Evolutionary conservation across 2,888 invertebrate genomes (phyloP).

Genomic region (Drosophila setosimentum): DNA sequence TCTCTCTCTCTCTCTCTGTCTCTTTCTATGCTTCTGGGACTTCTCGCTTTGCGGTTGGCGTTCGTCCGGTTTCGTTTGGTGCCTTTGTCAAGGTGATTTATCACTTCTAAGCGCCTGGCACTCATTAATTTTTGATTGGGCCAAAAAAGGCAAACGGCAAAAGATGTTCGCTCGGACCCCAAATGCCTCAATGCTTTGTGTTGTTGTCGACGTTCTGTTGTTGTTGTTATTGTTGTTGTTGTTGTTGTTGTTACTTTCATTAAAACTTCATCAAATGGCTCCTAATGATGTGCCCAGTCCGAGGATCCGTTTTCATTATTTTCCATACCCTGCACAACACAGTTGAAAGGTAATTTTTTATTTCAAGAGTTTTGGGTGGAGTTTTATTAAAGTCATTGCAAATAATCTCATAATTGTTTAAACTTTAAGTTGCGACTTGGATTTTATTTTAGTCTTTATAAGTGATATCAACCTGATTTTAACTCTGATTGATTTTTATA

Average conservation of each 20-base stretch:
- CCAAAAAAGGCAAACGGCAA: constrained; percentile 69
- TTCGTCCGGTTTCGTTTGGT: constrained; percentile 18
- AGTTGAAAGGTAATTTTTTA: constrained; percentile 1
- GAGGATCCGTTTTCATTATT: constrained; percentile 25
- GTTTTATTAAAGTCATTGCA: background rate
- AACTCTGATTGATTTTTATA: background rate
- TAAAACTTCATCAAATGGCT: constrained; percentile 77
- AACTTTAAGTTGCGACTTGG: background rate
- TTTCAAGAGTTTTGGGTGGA: background rate
- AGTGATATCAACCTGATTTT: background rate
- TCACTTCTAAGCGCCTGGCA: constrained; percentile 82
- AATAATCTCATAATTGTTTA: background rate
- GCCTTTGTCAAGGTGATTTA: constrained; percentile 82
- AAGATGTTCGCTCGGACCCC: constrained; percentile 53
- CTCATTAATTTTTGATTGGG: constrained; percentile 83
- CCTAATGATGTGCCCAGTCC: constrained; percentile 66
- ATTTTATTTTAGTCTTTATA: background rate
- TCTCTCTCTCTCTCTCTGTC: background rate
- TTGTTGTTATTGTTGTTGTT: constrained; percentile 17
- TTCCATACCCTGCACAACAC: constrained; percentile 21
- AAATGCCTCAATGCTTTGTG: constrained; percentile 32
- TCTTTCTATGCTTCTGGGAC: background rate
- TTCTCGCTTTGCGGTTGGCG: background rate
- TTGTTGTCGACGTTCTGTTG: constrained; percentile 8
- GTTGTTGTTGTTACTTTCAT: constrained; percentile 61